Evolutionary conservation across 2,113 vertebrate species (phyloP).

Genomic region (Bambusicola thoracicus): DNA sequence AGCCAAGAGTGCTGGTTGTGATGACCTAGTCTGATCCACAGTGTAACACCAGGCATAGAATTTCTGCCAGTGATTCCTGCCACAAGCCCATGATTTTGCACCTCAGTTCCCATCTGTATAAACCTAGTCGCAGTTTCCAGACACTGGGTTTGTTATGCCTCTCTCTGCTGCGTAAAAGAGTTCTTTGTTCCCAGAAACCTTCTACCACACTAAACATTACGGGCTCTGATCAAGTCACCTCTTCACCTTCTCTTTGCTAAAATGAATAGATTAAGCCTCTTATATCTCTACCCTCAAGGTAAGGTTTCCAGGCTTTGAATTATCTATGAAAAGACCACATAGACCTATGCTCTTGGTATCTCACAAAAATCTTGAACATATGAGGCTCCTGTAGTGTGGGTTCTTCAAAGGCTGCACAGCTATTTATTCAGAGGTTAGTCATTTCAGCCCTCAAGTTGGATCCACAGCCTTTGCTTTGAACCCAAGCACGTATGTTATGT

Average conservation of each 20-base stretch:
- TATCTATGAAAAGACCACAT: neutral
- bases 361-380: neutral
- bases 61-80: slow-evolving; percentile 64
- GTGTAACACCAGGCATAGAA: slow-evolving; percentile 45
- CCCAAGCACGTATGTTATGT: neutral
- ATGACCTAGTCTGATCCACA: slow-evolving; percentile 56
- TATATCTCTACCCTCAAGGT: neutral
- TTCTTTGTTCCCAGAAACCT: slow-evolving; percentile 58
- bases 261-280: slow-evolving; percentile 12
- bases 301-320: slow-evolving; percentile 24
- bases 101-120: slow-evolving; percentile 65
- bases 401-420: neutral
- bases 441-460: neutral
- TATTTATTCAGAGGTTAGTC: neutral
- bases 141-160: slow-evolving; percentile 56
- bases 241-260: slow-evolving; percentile 17
- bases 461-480: neutral
- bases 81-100: slow-evolving; percentile 59
- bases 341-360: neutral
- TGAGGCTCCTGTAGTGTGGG: neutral
- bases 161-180: slow-evolving; percentile 15
- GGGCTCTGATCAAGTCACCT: slow-evolving; percentile 26
- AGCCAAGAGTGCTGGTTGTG: slow-evolving; percentile 60
- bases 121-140: slow-evolving; percentile 44
- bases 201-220: slow-evolving; percentile 35